Percentiles rank a stretch among this genome's conserved stretches.
These are phyloP conservation scores for Centrocercus urophasianus DNA, from an alignment of 2,113 vertebrate species.

Conservation along the genomic window DNA sequence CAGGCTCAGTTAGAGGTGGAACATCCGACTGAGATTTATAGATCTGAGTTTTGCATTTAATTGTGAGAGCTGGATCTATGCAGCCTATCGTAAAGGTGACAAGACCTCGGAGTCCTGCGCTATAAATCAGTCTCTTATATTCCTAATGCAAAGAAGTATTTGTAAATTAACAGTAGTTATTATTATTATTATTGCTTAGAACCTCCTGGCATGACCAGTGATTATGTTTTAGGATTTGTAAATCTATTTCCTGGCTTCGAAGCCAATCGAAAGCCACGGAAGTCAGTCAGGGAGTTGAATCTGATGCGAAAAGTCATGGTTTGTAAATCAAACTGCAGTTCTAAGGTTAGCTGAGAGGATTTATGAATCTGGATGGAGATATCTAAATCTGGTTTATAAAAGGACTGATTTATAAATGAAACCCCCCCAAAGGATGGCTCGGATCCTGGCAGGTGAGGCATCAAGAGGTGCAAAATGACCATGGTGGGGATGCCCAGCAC, in stretches of 20 bases:
- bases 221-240: conserved; percentile 55
- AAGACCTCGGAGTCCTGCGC: not conserved
- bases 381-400: conserved; percentile 57
- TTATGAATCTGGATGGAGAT: conserved; percentile 63
- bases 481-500: not conserved
- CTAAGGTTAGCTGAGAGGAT: conserved; percentile 56
- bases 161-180: not conserved
- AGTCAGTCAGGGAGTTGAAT: conserved; percentile 61
- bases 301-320: conserved; percentile 49
- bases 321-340: conserved; percentile 60
- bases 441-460: not conserved
- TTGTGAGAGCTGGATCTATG: not conserved
- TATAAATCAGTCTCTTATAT: not conserved
- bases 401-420: conserved; percentile 43
- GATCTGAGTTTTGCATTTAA: not conserved
- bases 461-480: not conserved
- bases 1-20: not conserved
- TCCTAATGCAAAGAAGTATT: conserved; percentile 6
- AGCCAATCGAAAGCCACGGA: conserved; percentile 49
- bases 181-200: not conserved
- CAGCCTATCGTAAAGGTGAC: not conserved
- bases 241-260: conserved; percentile 55
- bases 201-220: conserved; percentile 21
- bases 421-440: not conserved
- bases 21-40: not conserved